These are phyloP conservation scores for Ischnus inquisitorius DNA, from an alignment of 2,888 invertebrate species.

Conservation along the genomic window DNA sequence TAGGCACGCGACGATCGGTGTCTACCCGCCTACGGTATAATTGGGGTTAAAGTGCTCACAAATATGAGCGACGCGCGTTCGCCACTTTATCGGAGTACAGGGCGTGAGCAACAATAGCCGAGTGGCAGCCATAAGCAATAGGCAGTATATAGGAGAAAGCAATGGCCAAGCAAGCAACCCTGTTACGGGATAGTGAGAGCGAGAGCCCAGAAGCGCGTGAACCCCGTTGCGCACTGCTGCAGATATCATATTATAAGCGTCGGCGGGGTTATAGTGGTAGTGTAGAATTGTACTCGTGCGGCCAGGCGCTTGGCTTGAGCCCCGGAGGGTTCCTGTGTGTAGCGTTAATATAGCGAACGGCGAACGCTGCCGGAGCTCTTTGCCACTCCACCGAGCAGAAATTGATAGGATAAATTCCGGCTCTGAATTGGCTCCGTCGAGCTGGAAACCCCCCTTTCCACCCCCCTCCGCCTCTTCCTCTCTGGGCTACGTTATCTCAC, in stretches of 20 bases:
- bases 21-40: conserved; percentile 68
- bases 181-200: conserved; percentile 12
- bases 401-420: conserved; percentile 89
- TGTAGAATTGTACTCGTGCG: conserved; percentile 77
- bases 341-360: conserved; percentile 85
- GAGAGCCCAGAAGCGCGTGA: conserved; percentile 39
- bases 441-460: conserved; percentile 86
- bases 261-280: conserved; percentile 51
- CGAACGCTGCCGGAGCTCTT: conserved; percentile 86
- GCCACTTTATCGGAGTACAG: conserved; percentile 76
- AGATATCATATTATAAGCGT: conserved; percentile 78
- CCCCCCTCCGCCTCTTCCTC: conserved; percentile 45
- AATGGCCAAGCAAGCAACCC: conserved; percentile 59
- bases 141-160: conserved; percentile 14
- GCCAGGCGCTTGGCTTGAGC: conserved; percentile 73
- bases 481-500: conserved; percentile 14
- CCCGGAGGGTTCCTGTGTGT: conserved; percentile 80
- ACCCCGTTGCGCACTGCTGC: conserved; percentile 66
- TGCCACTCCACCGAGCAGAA: conserved; percentile 89
- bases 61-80: conserved; percentile 75
- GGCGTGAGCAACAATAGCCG: conserved; percentile 78
- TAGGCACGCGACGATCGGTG: conserved; percentile 52
- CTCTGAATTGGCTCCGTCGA: conserved; percentile 88
- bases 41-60: conserved; percentile 77
- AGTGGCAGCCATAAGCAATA: conserved; percentile 35